phyloP scores from a whole-genome alignment of 2,888 invertebrate genomes.

The Coenonympha arcania region DNA sequence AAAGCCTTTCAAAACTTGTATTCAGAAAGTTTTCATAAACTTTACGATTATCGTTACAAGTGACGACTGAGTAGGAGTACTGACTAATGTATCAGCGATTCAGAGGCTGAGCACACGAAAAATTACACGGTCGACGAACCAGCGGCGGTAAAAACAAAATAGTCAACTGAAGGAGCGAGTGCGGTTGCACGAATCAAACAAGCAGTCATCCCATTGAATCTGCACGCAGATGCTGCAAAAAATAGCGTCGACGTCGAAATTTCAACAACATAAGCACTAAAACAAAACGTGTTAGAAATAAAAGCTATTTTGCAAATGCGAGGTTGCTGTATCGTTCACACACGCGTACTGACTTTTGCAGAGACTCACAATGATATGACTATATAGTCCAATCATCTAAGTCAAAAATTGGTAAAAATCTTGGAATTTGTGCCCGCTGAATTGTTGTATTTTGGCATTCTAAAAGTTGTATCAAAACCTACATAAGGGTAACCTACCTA shows the following conservation, averaged over 20 bases:
- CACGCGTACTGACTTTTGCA: not conserved
- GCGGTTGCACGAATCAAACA: slow-evolving; percentile 38
- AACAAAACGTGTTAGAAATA: not conserved
- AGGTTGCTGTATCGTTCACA: not conserved
- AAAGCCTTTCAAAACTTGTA: slow-evolving; percentile 21
- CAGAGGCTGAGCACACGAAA: slow-evolving; percentile 50
- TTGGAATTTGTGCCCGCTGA: no score
- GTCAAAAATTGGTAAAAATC: no score
- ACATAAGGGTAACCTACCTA: no score
- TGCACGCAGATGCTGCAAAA: slow-evolving; percentile 11
- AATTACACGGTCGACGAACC: slow-evolving; percentile 52
- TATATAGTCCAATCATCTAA: no score
- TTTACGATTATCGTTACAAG: slow-evolving; percentile 9
- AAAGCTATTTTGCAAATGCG: not conserved
- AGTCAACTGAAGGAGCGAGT: slow-evolving; percentile 55
- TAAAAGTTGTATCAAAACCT: no score
- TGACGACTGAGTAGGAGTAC: no score
- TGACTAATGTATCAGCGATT: slow-evolving; percentile 19
- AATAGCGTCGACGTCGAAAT: slow-evolving; percentile 3
- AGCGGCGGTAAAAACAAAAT: slow-evolving; percentile 48
- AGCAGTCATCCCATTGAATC: slow-evolving; percentile 10
- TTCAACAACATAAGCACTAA: not conserved
- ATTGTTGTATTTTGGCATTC: no score
- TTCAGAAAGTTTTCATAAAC: slow-evolving; percentile 24
- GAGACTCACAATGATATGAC: no score